phyloP scores from a whole-genome alignment of 2,797 vertebrate species.

The Sebastes reedi region DNA sequence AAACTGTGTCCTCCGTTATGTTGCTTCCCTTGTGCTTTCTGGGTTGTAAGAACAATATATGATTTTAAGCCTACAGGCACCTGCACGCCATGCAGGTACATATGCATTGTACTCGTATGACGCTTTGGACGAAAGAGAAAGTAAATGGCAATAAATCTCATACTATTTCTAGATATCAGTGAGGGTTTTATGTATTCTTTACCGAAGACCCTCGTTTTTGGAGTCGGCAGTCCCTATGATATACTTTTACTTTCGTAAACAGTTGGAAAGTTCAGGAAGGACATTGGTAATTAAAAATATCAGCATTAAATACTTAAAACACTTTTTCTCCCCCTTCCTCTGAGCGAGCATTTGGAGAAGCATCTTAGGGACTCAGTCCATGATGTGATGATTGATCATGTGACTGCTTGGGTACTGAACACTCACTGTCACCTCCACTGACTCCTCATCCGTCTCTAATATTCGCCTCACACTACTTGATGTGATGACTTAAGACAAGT shows the following conservation, averaged over 20 bases:
- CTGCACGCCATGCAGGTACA: not conserved
- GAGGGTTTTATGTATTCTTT: not conserved
- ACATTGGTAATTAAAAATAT: not conserved
- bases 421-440: not conserved
- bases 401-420: not conserved
- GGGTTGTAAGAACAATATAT: not conserved
- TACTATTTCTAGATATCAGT: not conserved
- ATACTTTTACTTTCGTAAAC: not conserved
- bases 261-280: not conserved
- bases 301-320: not conserved
- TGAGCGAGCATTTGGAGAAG: not conserved
- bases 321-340: not conserved
- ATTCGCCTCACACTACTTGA: not conserved
- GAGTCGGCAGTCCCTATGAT: not conserved
- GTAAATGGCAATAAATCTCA: not conserved
- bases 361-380: not conserved
- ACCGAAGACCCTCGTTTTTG: not conserved
- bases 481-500: constrained; percentile 11
- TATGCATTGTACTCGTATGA: not conserved
- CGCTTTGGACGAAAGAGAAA: not conserved
- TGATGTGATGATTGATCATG: not conserved
- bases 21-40: not conserved
- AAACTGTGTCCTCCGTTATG: not conserved
- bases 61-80: not conserved
- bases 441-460: not conserved